Evolutionary conservation across 30 jellyfish, hydroid and myxozoan species (phyloP), one percentile per base, ranked within the genome.

Genomic region (Clytia hemisphaerica): DNA sequence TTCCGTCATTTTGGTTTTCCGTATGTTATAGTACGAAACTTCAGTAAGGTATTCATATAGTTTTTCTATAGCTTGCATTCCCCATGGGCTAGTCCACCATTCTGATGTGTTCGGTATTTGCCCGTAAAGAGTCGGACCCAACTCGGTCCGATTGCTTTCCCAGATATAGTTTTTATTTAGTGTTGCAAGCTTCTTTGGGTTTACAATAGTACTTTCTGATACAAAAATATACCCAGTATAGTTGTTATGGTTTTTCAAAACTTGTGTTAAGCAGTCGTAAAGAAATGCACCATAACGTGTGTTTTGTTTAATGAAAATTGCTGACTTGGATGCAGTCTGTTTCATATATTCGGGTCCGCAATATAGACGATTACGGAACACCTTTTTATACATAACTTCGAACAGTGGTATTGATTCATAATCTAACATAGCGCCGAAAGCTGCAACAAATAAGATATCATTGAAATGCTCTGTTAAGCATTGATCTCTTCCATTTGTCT

Each of bases 1-100:
- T 59, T 87, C 93, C 0, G 83, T 32, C 4, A 88, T 63, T 57
- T 88, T 79, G 37, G 93, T 61, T 45, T 76, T 79, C 19, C 97
- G 63, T 28, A 35, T 50, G 34, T 78, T 85, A 12, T 77, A 75
- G 53, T 88, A 88, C 60, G 42, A 61, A 28, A 88, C 37, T 70
- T 88, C 97, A 4, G 75, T 87, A 15, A 88, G 75, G 48, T 74
- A 64, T 76, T 88, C 97, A 69, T 72, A 88, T 1, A 89, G 94
- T 54, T 88, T 88, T 48, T 88, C 97, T 30, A 88, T 36, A 14
- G 97, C 97, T 22, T 94, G 79, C 73, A 80, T 62, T 25, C 94
- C 96, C 97, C 97, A 88, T 12, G 94, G 97, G 37, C 97, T 88
- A 26, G 85, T 87, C 97, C 97, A 88, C 97, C 97, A 88, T 67